Conservation (phyloP, 2,113 vertebrate species). For the Pteronura brasiliensis region DNA sequence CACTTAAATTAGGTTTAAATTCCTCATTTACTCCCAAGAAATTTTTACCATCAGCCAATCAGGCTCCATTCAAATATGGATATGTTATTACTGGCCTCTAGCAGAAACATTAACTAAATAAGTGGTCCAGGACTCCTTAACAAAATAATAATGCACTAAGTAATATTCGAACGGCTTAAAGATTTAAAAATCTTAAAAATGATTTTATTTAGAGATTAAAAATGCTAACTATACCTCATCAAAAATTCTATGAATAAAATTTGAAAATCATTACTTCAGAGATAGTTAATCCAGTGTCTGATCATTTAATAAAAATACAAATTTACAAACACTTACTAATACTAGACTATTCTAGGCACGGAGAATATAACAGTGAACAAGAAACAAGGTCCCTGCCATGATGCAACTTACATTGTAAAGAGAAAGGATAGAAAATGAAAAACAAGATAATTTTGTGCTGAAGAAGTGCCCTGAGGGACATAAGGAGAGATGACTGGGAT, state of each 20-base stretch:
- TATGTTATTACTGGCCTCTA: neutral
- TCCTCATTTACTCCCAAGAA: neutral
- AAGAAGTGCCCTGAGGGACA: neutral
- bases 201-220: constrained; percentile 2
- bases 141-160: neutral
- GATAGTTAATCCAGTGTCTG: neutral
- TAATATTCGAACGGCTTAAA: neutral
- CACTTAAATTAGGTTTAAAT: neutral
- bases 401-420: neutral
- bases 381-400: neutral
- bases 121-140: neutral
- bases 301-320: constrained; percentile 17
- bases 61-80: neutral
- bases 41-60: neutral
- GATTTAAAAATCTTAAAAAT: neutral
- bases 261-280: neutral
- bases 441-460: neutral
- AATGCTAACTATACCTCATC: neutral
- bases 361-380: neutral
- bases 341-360: neutral
- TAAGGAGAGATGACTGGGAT: neutral
- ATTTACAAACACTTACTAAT: neutral
- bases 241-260: constrained; percentile 5
- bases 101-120: neutral
- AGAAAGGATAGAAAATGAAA: neutral